phyloP scores from a whole-genome alignment of 2,113 vertebrate genomes.

The Recurvirostra avosetta region DNA sequence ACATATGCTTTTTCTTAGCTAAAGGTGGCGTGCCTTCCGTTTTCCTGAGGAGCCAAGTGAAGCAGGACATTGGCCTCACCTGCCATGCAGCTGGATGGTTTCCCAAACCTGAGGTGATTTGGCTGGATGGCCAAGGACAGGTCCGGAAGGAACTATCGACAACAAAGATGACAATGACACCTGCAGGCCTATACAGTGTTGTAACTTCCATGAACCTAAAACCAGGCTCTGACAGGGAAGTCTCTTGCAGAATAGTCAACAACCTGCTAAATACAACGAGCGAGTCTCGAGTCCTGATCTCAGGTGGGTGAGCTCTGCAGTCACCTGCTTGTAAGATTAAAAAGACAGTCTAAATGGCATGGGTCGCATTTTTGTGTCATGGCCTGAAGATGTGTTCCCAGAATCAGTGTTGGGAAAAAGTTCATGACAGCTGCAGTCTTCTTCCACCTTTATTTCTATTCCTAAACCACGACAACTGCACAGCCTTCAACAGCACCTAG shows the following conservation, averaged over 20 bases:
- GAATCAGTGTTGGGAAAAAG: neutral
- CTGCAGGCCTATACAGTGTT: neutral
- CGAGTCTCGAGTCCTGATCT: neutral
- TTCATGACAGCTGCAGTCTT: neutral
- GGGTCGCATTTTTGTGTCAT: neutral
- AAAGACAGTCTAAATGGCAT: neutral
- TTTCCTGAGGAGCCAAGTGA: neutral
- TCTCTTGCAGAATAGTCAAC: neutral
- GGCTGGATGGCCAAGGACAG: neutral
- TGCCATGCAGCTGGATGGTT: neutral
- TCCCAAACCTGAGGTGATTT: neutral
- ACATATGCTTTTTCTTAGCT: neutral
- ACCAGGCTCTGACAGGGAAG: neutral
- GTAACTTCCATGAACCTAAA: neutral
- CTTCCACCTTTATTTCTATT: neutral
- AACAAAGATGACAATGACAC: neutral
- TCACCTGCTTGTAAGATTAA: neutral
- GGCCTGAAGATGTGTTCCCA: too few species aligned
- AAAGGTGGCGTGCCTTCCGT: neutral
- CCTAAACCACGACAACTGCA: too few species aligned
- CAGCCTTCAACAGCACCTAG: too few species aligned
- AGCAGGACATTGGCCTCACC: neutral
- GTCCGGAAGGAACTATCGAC: neutral
- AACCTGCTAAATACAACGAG: neutral
- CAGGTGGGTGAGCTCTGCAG: neutral